phyloP scores from a whole-genome alignment of 2,888 invertebrate genomes.

The Eurytoma californica region DNA sequence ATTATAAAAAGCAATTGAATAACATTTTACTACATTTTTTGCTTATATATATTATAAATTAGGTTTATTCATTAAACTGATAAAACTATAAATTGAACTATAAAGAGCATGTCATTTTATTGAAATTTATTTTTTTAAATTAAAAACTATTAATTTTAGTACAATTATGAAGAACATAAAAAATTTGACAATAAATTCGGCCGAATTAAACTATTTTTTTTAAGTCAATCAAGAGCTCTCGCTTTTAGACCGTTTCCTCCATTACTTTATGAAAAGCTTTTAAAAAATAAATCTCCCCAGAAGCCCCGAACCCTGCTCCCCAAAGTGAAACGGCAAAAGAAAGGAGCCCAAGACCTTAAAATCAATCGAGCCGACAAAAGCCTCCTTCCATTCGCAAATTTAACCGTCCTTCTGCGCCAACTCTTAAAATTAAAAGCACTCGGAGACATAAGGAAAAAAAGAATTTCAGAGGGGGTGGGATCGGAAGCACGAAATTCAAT shows the following conservation, averaged over 20 bases:
- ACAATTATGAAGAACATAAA: too few species aligned
- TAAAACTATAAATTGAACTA: too few species aligned
- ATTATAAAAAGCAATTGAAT: too few species aligned
- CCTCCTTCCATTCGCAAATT: conserved; percentile 48
- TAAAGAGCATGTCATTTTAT: too few species aligned
- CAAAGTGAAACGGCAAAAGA: conserved; percentile 21
- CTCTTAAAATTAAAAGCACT: conserved; percentile 55
- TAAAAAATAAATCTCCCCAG: conserved; percentile 53
- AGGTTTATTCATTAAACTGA: too few species aligned
- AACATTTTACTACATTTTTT: too few species aligned
- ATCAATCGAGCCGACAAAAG: conserved; percentile 55
- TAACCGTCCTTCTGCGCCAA: neutral
- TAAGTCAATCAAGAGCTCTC: conserved; percentile 20
- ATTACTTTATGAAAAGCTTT: conserved; percentile 54
- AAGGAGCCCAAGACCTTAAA: conserved; percentile 49
- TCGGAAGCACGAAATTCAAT: conserved; percentile 47
- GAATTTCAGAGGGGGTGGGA: neutral
- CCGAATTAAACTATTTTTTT: neutral
- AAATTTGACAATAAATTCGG: too few species aligned
- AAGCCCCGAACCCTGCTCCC: conserved; percentile 6
- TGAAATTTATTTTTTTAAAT: too few species aligned
- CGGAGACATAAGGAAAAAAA: neutral
- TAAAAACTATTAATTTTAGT: too few species aligned
- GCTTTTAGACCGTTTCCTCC: conserved; percentile 18
- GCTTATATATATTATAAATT: too few species aligned